Percentiles rank a stretch among this genome's conserved stretches.
Evolutionary conservation across 2,113 vertebrate species (phyloP).

Genomic region (Silurus asotus): DNA sequence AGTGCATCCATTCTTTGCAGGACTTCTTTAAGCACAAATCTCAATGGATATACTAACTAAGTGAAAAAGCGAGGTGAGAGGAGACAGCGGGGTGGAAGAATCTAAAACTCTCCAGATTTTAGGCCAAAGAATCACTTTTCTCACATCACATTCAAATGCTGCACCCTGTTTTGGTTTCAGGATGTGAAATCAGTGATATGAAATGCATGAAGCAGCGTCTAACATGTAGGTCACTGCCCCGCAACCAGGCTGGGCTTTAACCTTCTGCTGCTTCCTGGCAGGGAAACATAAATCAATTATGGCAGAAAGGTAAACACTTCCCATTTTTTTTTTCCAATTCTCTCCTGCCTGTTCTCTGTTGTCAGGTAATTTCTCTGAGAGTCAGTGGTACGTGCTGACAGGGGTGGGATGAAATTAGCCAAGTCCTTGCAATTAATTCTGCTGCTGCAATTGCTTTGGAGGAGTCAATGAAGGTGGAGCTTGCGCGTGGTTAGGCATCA

Average conservation of each 20-base stretch:
- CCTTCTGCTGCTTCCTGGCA: conserved; percentile 41
- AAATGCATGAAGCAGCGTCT: conserved; percentile 32
- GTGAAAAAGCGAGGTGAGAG: conserved; percentile 2
- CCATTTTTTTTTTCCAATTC: conserved; percentile 7
- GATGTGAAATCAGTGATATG: conserved; percentile 24
- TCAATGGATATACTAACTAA: conserved; percentile 21
- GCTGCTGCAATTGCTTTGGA: conserved; percentile 29
- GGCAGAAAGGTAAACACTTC: conserved; percentile 49
- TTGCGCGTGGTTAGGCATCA: conserved; percentile 40
- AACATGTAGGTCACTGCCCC: conserved; percentile 45
- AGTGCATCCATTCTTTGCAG: conserved; percentile 5
- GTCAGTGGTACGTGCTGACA: conserved; percentile 26
- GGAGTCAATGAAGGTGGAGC: conserved; percentile 4
- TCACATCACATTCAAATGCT: conserved; percentile 36
- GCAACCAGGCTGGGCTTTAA: conserved; percentile 41
- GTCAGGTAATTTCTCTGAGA: conserved; percentile 51
- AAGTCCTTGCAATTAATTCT: conserved; percentile 51
- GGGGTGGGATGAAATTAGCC: conserved; percentile 49
- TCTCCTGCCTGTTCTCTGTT: conserved; percentile 9
- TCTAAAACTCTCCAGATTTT: conserved; percentile 44
- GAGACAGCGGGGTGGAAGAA: not conserved
- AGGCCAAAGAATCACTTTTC: conserved; percentile 18
- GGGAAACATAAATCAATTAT: conserved; percentile 54
- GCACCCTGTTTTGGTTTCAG: not conserved
- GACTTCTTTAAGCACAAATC: conserved; percentile 29